Evolutionary conservation across 2,888 invertebrate species (phyloP).

Genomic region (Holacanthella duospinosa): DNA sequence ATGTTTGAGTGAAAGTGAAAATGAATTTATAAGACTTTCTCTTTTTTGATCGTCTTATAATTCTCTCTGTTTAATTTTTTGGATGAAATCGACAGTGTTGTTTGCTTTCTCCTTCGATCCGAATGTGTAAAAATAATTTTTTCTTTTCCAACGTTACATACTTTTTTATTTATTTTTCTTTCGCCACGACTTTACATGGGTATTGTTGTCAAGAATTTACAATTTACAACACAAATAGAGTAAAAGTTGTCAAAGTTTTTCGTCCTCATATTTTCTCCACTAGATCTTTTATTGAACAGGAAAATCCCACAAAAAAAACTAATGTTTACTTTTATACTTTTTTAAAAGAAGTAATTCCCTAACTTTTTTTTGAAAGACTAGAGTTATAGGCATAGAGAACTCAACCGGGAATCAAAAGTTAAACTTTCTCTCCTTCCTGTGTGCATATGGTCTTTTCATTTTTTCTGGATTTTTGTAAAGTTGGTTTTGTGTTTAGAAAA

Average conservation of each 20-base stretch:
- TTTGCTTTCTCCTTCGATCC: background rate
- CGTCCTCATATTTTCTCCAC: background rate
- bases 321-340: background rate
- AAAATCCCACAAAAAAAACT: background rate
- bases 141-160: background rate
- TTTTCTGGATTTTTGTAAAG: background rate
- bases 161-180: too few relatives aligned
- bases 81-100: too few relatives aligned
- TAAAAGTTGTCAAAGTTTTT: background rate
- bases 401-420: background rate
- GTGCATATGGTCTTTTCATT: background rate
- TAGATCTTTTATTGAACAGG: background rate
- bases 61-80: too few relatives aligned
- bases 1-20: background rate
- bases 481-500: background rate
- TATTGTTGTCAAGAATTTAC: too few relatives aligned
- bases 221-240: background rate
- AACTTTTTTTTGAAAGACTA: background rate
- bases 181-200: too few relatives aligned
- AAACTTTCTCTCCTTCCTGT: background rate
- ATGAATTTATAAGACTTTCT: too few relatives aligned
- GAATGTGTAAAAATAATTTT: background rate
- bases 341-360: background rate
- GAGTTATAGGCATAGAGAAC: background rate
- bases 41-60: too few relatives aligned